These are phyloP conservation scores for Calameuta pallipes DNA, from an alignment of 2,888 invertebrate genomes.

Conservation along the genomic window DNA sequence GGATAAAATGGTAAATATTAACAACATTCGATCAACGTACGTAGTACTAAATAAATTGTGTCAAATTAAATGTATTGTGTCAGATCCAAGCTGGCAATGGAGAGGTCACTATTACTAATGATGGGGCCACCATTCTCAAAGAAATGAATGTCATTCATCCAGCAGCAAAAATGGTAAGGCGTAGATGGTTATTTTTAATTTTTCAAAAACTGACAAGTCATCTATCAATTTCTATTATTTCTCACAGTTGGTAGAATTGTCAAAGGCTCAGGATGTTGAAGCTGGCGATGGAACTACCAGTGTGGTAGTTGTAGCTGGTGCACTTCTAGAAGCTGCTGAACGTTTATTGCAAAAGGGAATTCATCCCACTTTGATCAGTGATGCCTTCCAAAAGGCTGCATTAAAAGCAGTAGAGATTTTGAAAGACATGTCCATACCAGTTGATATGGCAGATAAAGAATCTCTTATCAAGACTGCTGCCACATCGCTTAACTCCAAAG, in stretches of 20 bases:
- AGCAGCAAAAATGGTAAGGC: conserved; percentile 94
- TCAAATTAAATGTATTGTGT: conserved; percentile 45
- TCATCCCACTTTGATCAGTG: conserved; percentile 97
- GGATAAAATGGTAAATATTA: conserved; percentile 94
- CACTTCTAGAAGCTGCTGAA: conserved; percentile 93
- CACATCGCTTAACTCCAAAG: conserved; percentile 97
- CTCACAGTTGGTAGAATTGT: conserved; percentile 92
- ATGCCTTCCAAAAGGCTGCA: conserved; percentile 93
- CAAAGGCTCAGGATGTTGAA: conserved; percentile 98
- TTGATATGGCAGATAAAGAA: conserved; percentile 87
- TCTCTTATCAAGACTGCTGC: conserved; percentile 94
- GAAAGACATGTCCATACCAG: conserved; percentile 84
- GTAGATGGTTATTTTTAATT: not conserved
- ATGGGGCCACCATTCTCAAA: conserved; percentile 99
- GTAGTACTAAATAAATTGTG: conserved; percentile 1
- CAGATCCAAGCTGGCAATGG: conserved; percentile 96
- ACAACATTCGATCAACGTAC: not conserved
- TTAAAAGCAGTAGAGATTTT: conserved; percentile 82
- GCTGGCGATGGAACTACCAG: conserved; percentile 99
- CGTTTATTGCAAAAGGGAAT: conserved; percentile 93
- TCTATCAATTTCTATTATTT: conserved; percentile 5
- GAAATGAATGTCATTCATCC: conserved; percentile 99
- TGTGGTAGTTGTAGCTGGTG: conserved; percentile 97
- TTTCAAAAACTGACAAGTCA: not conserved
- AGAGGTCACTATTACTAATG: conserved; percentile 99